phyloP scores from a whole-genome alignment of 2,113 vertebrate genomes.

The Alethe diademata region DNA sequence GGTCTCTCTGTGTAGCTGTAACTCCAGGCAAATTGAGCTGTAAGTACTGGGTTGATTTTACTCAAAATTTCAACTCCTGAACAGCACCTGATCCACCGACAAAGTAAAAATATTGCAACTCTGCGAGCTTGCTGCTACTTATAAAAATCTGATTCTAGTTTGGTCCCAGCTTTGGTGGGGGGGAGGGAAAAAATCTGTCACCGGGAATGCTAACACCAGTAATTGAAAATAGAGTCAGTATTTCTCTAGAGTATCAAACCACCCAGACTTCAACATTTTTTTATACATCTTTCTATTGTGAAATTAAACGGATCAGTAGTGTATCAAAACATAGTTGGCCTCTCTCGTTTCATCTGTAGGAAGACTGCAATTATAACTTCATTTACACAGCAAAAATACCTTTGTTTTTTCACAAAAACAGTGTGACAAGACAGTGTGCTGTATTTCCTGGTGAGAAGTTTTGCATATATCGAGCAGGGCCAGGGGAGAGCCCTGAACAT shows the following conservation, averaged over 20 bases:
- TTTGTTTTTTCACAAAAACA: slow-evolving; percentile 32
- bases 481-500: slow-evolving; percentile 2
- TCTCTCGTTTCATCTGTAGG: slow-evolving; percentile 42
- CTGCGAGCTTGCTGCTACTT: neutral
- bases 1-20: neutral
- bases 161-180: neutral
- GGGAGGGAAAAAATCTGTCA: neutral
- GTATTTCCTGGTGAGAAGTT: neutral
- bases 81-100: neutral
- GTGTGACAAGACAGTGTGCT: neutral
- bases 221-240: slow-evolving; percentile 58
- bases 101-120: slow-evolving; percentile 5
- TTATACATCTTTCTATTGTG: neutral
- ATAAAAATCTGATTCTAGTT: slow-evolving; percentile 19
- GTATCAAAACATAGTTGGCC: slow-evolving; percentile 53
- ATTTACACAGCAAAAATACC: slow-evolving; percentile 60
- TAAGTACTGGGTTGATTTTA: neutral
- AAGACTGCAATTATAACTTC: slow-evolving; percentile 46
- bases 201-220: neutral
- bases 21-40: neutral
- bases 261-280: neutral
- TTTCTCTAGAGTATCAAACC: slow-evolving; percentile 60
- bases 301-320: neutral
- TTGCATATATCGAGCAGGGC: slow-evolving; percentile 39
- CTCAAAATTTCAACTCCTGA: neutral